A percentile compares a stretch with the other conserved stretches of the same genome.
Conservation (phyloP, 2,113 vertebrate genomes). For the Actenoides lindsayi region DNA sequence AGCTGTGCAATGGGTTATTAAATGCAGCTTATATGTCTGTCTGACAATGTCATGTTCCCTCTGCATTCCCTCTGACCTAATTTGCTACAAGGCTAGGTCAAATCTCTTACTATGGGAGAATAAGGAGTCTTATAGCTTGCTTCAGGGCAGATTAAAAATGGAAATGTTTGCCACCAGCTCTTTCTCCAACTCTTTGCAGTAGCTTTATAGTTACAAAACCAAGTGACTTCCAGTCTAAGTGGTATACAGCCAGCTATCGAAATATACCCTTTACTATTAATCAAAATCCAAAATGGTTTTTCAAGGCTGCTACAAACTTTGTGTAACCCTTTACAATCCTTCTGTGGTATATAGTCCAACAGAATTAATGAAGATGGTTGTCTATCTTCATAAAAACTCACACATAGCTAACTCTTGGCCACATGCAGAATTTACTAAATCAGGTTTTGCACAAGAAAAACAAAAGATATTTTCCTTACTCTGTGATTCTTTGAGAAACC, state of each 20-base stretch:
- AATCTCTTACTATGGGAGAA: background rate
- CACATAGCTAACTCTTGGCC: background rate
- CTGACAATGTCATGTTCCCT: background rate
- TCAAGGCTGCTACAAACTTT: background rate
- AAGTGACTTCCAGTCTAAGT: background rate
- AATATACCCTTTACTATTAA: background rate
- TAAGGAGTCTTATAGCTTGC: background rate
- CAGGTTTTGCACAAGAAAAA: accelerated
- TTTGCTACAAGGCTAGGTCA: background rate
- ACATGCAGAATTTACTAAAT: background rate
- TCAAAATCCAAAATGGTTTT: background rate
- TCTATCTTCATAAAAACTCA: background rate
- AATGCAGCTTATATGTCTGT: background rate
- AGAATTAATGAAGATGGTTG: background rate
- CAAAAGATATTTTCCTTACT: accelerated
- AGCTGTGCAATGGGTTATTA: background rate
- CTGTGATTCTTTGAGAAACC: background rate
- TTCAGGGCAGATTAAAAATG: background rate
- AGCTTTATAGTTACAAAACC: background rate
- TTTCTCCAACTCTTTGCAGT: background rate
- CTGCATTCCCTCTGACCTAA: background rate
- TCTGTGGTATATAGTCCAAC: background rate
- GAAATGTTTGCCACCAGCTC: background rate
- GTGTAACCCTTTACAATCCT: background rate
- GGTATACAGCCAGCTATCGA: background rate